These are phyloP conservation scores for Corythornis madagascariensis DNA, from an alignment of 2,113 vertebrate species.

Conservation along the genomic window DNA sequence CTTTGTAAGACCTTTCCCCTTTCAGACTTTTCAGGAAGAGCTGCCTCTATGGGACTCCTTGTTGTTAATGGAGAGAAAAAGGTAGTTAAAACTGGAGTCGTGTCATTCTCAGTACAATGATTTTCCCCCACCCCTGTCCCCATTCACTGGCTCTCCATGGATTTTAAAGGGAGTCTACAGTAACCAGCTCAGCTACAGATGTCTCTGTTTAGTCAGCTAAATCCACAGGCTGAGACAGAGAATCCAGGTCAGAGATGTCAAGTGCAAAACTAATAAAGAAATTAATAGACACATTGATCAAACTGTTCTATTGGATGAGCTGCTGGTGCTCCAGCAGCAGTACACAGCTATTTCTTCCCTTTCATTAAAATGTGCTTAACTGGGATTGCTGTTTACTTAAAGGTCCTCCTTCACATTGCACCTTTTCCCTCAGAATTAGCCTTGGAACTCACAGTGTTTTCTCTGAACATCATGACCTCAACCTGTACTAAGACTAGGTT, in stretches of 20 bases:
- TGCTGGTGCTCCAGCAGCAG: neutral
- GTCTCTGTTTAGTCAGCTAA: neutral
- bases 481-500: neutral
- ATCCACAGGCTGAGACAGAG: neutral
- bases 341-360: neutral
- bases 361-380: slow-evolving; percentile 4
- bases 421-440: neutral
- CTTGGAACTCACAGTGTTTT: neutral
- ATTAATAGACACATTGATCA: neutral
- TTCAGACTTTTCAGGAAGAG: neutral
- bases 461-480: neutral
- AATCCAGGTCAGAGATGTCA: neutral
- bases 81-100: no score
- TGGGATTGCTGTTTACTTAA: neutral
- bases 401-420: neutral
- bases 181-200: neutral
- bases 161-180: neutral
- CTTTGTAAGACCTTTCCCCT: neutral
- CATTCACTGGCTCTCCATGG: neutral
- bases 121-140: neutral
- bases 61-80: neutral
- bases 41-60: neutral
- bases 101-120: rapidly evolving
- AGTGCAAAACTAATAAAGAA: neutral
- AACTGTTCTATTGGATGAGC: neutral